These are phyloP conservation scores for Prosapia bicincta DNA, from an alignment of 2,888 invertebrate species.

Conservation along the genomic window DNA sequence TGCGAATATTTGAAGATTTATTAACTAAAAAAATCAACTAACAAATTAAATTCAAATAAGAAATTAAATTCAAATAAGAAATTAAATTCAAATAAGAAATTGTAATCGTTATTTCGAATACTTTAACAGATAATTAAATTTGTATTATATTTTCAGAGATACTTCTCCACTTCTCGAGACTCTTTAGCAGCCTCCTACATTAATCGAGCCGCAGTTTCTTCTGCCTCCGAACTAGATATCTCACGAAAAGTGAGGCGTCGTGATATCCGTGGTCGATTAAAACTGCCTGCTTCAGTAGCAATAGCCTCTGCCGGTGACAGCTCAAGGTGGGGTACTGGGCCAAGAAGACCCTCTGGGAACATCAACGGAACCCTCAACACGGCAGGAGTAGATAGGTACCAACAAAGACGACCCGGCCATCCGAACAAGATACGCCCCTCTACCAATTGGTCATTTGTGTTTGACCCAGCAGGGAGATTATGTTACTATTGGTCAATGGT, in stretches of 20 bases:
- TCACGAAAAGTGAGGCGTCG: slow-evolving; percentile 62
- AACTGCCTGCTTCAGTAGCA: slow-evolving; percentile 56
- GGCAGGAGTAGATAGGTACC: slow-evolving; percentile 41
- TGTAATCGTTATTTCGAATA: no score
- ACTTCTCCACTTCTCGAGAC: slow-evolving; percentile 68
- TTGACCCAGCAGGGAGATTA: slow-evolving; percentile 95
- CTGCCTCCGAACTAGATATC: slow-evolving; percentile 74
- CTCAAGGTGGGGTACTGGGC: slow-evolving; percentile 31
- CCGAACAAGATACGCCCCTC: slow-evolving; percentile 48
- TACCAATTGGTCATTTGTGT: slow-evolving; percentile 91
- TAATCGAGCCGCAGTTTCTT: slow-evolving; percentile 59
- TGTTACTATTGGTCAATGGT: slow-evolving; percentile 98
- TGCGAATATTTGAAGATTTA: no score
- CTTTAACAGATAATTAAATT: no score
- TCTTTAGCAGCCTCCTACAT: slow-evolving; percentile 67
- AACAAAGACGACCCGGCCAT: slow-evolving; percentile 51
- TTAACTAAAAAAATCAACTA: no score
- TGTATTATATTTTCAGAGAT: slow-evolving; percentile 52
- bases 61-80: no score
- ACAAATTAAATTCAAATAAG: no score
- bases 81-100: no score
- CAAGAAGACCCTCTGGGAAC: slow-evolving; percentile 17
- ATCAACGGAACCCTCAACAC: slow-evolving; percentile 18
- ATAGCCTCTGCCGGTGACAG: slow-evolving; percentile 67
- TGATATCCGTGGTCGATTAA: slow-evolving; percentile 51